Conservation (phyloP, 2,113 vertebrate species). For the Miniopterus natalensis region DNA sequence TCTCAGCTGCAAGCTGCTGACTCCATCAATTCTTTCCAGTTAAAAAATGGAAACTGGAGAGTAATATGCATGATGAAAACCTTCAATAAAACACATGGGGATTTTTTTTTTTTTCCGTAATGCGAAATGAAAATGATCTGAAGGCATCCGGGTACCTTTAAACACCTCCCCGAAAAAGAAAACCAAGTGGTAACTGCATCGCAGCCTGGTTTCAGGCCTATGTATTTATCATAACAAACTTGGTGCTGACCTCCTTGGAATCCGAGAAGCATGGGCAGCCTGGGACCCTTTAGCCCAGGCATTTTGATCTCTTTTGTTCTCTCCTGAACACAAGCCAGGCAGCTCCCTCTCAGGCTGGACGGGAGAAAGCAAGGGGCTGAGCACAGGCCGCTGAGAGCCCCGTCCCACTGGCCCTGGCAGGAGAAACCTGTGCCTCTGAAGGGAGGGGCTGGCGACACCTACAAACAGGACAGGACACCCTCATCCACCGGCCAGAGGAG, state of each 20-base stretch:
- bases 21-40: slow-evolving; percentile 89
- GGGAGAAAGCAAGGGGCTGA: not conserved
- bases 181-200: slow-evolving; percentile 62
- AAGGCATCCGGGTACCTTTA: slow-evolving; percentile 69
- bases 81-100: slow-evolving; percentile 88
- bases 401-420: not conserved
- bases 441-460: not conserved
- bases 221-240: not conserved
- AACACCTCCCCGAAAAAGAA: slow-evolving; percentile 64
- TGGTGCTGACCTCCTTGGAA: not conserved
- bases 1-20: slow-evolving; percentile 88
- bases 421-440: not conserved
- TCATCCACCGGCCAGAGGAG: not conserved
- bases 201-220: slow-evolving; percentile 44
- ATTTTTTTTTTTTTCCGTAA: slow-evolving; percentile 78
- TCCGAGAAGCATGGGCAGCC: not conserved
- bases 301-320: slow-evolving; percentile 51
- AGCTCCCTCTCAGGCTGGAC: not conserved
- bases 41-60: slow-evolving; percentile 86
- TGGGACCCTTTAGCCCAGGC: not conserved
- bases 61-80: slow-evolving; percentile 86
- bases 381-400: not conserved
- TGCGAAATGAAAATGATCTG: slow-evolving; percentile 79
- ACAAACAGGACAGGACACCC: not conserved
- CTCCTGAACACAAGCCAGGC: not conserved